Evolutionary conservation across 2,888 invertebrate genomes (phyloP).

Genomic region (Apamea anceps): DNA sequence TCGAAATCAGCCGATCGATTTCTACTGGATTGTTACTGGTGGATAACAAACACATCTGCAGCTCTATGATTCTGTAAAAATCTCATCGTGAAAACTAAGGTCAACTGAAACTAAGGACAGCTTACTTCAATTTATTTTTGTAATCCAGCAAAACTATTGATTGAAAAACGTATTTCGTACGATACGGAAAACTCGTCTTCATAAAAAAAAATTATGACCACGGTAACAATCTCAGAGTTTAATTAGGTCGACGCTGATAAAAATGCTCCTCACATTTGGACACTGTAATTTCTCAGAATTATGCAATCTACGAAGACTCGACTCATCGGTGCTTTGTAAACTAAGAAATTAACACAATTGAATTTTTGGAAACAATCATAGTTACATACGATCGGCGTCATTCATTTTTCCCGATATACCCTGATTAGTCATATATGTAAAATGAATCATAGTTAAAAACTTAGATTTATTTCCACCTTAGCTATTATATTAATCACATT

Average conservation of each 20-base stretch:
- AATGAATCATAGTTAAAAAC: background rate
- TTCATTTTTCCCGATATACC: background rate
- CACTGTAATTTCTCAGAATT: constrained; percentile 19
- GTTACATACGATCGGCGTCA: background rate
- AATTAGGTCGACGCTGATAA: constrained; percentile 16
- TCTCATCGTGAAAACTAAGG: too few species aligned
- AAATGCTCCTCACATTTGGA: constrained; percentile 14
- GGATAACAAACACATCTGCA: background rate
- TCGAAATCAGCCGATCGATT: background rate
- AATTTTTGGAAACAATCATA: constrained; percentile 6
- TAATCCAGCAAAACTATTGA: background rate
- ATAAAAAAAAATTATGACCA: background rate
- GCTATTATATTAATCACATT: constrained; percentile 8
- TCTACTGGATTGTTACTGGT: background rate
- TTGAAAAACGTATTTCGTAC: background rate
- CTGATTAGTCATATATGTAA: background rate
- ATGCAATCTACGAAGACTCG: background rate
- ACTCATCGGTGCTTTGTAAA: constrained; percentile 2
- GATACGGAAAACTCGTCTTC: background rate
- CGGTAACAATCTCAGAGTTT: background rate
- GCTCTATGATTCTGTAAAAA: too few species aligned
- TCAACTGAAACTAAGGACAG: too few species aligned
- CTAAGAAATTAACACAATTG: constrained; percentile 32
- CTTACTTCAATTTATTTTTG: background rate
- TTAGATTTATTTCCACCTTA: background rate